These are phyloP conservation scores for Crotophaga sulcirostris DNA, from an alignment of 2,113 vertebrate genomes.

Conservation along the genomic window DNA sequence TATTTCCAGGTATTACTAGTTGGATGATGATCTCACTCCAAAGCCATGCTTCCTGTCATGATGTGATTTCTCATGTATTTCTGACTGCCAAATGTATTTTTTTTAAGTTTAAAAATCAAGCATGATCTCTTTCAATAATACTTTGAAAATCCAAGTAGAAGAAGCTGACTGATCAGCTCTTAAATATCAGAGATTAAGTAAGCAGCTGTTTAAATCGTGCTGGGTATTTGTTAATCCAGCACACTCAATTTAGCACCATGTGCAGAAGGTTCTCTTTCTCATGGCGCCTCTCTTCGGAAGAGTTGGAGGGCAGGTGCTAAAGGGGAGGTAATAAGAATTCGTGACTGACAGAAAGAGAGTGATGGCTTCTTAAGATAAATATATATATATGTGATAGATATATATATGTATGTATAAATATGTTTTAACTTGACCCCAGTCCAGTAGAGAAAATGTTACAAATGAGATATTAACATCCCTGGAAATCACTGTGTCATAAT, in stretches of 20 bases:
- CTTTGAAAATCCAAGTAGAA: not conserved
- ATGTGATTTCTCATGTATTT: not conserved
- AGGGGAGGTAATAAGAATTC: not conserved
- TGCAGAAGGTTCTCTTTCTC: not conserved
- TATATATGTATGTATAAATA: not conserved
- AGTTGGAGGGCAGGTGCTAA: not conserved
- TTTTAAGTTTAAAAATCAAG: not conserved
- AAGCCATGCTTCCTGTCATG: rapidly evolving
- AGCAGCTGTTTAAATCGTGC: not conserved
- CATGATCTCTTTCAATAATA: not conserved
- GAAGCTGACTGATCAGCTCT: not conserved
- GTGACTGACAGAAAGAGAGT: not conserved
- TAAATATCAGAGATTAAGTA: not conserved
- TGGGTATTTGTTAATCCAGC: not conserved
- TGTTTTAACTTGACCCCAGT: not conserved
- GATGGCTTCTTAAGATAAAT: not conserved
- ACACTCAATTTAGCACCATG: not conserved
- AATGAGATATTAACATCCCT: not conserved
- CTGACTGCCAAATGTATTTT: not conserved
- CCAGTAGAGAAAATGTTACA: not conserved
- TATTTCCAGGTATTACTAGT: not conserved
- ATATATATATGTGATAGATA: not conserved
- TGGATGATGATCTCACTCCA: not conserved
- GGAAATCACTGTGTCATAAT: not conserved
- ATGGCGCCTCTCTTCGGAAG: not conserved